Evolutionary conservation across 2,797 vertebrate genomes (phyloP).

Genomic region (Glossophaga mutica): DNA sequence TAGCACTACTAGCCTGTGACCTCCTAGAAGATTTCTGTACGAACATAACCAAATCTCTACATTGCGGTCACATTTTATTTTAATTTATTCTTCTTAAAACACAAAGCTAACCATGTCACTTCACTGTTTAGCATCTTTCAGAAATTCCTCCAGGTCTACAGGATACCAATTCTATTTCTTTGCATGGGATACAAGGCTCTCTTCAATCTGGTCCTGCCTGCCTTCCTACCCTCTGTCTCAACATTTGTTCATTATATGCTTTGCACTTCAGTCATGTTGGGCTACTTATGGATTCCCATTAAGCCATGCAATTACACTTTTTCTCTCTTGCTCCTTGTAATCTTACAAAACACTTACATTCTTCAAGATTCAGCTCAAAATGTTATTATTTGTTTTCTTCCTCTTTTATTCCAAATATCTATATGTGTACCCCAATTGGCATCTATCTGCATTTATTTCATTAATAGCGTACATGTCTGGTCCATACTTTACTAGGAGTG

Average conservation of each 20-base stretch:
- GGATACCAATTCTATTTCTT: background rate
- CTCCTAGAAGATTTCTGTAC: background rate
- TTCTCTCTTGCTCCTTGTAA: background rate
- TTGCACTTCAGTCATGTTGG: background rate
- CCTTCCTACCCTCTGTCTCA: background rate
- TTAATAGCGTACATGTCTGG: background rate
- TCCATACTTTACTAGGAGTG: background rate
- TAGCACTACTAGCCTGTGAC: background rate
- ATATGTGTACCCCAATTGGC: background rate
- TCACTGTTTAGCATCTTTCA: background rate
- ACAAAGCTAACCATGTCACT: background rate
- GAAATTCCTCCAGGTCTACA: background rate
- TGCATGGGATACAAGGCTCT: background rate
- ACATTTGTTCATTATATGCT: background rate
- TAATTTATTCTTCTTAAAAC: background rate
- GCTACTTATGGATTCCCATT: background rate
- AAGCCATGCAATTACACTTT: background rate
- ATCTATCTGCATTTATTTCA: background rate
- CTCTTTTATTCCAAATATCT: background rate
- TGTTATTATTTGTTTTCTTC: background rate
- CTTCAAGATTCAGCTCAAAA: background rate
- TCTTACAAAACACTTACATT: background rate
- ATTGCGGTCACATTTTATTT: background rate
- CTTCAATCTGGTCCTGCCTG: background rate
- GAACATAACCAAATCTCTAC: background rate